These are phyloP conservation scores for Homalodisca vitripennis DNA, from an alignment of 1,140 invertebrate species.

Conservation along the genomic window DNA sequence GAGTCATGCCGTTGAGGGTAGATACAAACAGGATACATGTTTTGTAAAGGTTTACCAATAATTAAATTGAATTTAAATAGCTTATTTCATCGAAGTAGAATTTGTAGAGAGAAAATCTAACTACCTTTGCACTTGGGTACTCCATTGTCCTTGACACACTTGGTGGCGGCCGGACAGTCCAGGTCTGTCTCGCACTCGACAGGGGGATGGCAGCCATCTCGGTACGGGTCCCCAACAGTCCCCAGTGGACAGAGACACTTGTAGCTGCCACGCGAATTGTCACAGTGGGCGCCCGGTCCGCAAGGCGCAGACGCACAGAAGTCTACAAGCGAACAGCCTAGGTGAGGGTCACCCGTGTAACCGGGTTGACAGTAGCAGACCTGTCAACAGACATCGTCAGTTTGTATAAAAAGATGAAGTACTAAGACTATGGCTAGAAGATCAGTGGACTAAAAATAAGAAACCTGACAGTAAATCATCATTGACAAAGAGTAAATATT, in stretches of 20 bases:
- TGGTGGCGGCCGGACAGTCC: slow-evolving; percentile 75
- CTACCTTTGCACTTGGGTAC: slow-evolving; percentile 70
- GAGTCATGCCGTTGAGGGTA: too few relatives aligned
- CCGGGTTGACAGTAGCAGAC: slow-evolving; percentile 83
- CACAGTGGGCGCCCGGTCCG: slow-evolving; percentile 77
- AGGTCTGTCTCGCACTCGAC: slow-evolving; percentile 73
- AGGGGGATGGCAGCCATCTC: slow-evolving; percentile 71
- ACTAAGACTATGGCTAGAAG: too few relatives aligned
- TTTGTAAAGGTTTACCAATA: too few relatives aligned
- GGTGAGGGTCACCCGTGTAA: slow-evolving; percentile 72
- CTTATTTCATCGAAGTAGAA: too few relatives aligned
- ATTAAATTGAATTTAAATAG: too few relatives aligned
- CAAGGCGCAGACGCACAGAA: slow-evolving; percentile 77
- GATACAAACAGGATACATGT: too few relatives aligned
- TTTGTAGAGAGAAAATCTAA: slow-evolving; percentile 24
- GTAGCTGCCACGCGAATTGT: slow-evolving; percentile 76
- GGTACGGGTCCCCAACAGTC: slow-evolving; percentile 79
- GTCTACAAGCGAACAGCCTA: slow-evolving; percentile 71
- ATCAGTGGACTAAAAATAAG: too few relatives aligned
- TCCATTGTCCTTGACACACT: slow-evolving; percentile 66
- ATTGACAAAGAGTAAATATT: too few relatives aligned
- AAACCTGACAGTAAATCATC: too few relatives aligned
- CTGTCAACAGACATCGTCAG: too few relatives aligned
- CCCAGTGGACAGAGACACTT: slow-evolving; percentile 75
- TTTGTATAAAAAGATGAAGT: too few relatives aligned